These are phyloP conservation scores for Caenorhabditis sp. DNA, from an alignment of 2,888 invertebrate species.

Conservation along the genomic window DNA sequence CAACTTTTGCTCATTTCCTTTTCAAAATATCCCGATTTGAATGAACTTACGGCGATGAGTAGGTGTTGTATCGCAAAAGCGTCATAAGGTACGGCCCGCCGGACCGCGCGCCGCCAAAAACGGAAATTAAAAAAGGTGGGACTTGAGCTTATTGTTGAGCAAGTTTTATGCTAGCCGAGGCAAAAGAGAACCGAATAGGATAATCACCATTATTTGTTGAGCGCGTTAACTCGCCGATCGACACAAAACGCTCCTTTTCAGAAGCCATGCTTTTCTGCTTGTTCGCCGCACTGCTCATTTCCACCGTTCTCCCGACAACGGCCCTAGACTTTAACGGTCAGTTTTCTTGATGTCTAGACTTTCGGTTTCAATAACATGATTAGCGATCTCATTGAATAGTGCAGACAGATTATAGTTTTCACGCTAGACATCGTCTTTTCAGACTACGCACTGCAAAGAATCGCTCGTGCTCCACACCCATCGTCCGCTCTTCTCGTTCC, in stretches of 20 bases:
- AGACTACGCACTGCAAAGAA: constrained; percentile 55
- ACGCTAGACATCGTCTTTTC: constrained; percentile 2
- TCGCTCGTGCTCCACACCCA: constrained; percentile 57
- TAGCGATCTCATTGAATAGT: no score
- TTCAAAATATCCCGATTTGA: constrained; percentile 1
- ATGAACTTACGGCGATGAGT: constrained; percentile 39
- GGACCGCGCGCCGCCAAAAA: constrained; percentile 5
- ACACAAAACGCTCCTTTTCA: constrained; percentile 5
- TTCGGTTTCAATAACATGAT: no score
- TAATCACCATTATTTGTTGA: constrained; percentile 28
- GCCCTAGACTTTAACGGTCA: constrained; percentile 39
- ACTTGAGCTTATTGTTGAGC: constrained; percentile 14
- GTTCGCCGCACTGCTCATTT: constrained; percentile 34
- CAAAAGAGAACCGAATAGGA: constrained; percentile 4
- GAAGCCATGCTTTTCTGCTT: constrained; percentile 32
- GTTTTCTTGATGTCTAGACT: not conserved
- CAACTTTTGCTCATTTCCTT: constrained; percentile 17
- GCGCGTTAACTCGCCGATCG: constrained; percentile 19
- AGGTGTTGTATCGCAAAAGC: constrained; percentile 43
- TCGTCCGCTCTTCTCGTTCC: constrained; percentile 60
- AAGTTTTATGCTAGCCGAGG: constrained; percentile 26
- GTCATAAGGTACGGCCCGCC: constrained; percentile 25
- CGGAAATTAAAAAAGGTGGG: constrained; percentile 62
- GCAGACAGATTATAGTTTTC: not conserved
- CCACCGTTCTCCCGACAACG: constrained; percentile 1